phyloP scores from a whole-genome alignment of 2,888 invertebrate species.

The Trachelus iudaicus region DNA sequence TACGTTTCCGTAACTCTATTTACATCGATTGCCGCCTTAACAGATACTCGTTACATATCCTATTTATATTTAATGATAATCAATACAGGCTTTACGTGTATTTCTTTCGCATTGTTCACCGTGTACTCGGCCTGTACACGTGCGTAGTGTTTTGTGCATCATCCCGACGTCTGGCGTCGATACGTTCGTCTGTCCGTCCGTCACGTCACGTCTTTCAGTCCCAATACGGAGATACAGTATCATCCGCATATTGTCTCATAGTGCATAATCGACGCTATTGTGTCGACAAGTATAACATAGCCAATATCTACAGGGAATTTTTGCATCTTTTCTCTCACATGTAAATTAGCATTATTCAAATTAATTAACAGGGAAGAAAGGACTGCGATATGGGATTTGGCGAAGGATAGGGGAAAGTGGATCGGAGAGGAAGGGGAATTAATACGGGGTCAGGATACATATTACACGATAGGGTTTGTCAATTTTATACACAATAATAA shows the following conservation, averaged over 20 bases:
- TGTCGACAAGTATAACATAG: not conserved
- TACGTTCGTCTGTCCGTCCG: not conserved
- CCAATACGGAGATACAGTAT: not conserved
- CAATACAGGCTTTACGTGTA: slow-evolving; percentile 36
- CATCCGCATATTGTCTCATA: not conserved
- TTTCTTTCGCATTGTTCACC: not conserved
- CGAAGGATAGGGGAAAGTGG: not conserved
- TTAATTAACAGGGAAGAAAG: slow-evolving; percentile 49
- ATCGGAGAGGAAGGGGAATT: not conserved
- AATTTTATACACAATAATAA: slow-evolving; percentile 52
- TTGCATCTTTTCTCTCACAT: slow-evolving; percentile 34
- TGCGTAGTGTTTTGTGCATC: not conserved
- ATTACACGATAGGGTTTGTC: slow-evolving; percentile 50
- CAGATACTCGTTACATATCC: slow-evolving; percentile 53
- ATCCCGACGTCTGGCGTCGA: not conserved
- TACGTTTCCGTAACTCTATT: slow-evolving; percentile 45
- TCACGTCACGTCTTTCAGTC: not conserved
- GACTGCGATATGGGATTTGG: not conserved
- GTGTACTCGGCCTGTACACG: not conserved
- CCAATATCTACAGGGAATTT: slow-evolving; percentile 1
- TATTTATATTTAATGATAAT: slow-evolving; percentile 53
- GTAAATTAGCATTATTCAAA: slow-evolving; percentile 55
- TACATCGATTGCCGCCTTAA: slow-evolving; percentile 59
- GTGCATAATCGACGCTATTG: not conserved
- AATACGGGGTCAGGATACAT: slow-evolving; percentile 39